phyloP scores from a whole-genome alignment of 1,140 invertebrate species.

The Grapholita molesta region DNA sequence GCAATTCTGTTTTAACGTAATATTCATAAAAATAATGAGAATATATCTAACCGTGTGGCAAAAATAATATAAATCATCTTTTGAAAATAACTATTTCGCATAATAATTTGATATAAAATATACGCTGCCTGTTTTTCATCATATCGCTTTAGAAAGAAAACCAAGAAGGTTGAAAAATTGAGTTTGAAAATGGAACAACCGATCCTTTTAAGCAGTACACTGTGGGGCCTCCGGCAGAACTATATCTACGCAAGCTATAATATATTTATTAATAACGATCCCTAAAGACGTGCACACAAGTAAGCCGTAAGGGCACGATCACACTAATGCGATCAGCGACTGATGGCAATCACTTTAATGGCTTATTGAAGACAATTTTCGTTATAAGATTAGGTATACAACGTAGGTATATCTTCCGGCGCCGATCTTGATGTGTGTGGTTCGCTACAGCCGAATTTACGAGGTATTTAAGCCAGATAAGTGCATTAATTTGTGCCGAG shows the following conservation, averaged over 20 bases:
- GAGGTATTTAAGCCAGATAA: not conserved
- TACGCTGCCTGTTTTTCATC: not conserved
- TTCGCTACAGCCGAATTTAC: not conserved
- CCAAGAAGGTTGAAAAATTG: not conserved
- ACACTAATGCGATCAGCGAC: conserved; percentile 9
- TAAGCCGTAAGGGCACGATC: conserved; percentile 5
- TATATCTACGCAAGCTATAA: not conserved
- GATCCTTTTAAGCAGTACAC: not conserved
- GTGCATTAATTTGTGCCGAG: not conserved
- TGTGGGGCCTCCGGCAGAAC: not conserved
- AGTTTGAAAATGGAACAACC: not conserved
- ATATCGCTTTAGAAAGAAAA: no score
- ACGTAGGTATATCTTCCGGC: not conserved
- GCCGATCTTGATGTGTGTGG: not conserved
- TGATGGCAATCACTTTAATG: conserved; percentile 14
- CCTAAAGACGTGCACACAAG: not conserved
- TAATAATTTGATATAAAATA: no score
- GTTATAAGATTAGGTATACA: conserved; percentile 8
- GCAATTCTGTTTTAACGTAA: no score
- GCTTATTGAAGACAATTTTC: conserved; percentile 18
- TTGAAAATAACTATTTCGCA: no score
- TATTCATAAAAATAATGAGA: no score
- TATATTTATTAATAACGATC: not conserved
- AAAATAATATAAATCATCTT: no score
- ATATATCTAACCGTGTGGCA: no score